Evolutionary conservation across 2,113 vertebrate genomes (phyloP).

Genomic region (Scolopax mira): DNA sequence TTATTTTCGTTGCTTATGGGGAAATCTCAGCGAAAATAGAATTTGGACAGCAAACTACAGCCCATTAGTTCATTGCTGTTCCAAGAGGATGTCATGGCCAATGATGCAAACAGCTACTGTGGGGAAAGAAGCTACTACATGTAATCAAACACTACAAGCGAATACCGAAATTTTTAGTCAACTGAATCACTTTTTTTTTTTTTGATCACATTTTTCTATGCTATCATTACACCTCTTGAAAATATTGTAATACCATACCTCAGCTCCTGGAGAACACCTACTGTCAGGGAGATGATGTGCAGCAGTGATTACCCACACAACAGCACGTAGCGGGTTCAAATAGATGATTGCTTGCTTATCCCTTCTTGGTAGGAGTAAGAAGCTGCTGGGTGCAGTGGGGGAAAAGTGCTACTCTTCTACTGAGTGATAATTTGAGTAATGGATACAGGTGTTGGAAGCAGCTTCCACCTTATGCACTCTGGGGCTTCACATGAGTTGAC

Average conservation of each 20-base stretch:
- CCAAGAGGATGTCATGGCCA: neutral
- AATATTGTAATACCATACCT: neutral
- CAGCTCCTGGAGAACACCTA: neutral
- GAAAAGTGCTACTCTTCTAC: neutral
- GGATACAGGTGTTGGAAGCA: neutral
- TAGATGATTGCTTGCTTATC: neutral
- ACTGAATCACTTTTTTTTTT: no score
- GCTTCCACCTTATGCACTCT: neutral
- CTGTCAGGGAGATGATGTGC: neutral
- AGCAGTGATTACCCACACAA: neutral
- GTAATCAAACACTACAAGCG: neutral
- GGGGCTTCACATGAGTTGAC: neutral
- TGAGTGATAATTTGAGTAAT: slow-evolving; percentile 6
- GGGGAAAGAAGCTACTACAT: neutral
- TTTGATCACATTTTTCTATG: neutral
- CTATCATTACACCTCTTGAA: neutral
- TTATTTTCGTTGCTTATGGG: neutral
- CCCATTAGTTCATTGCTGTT: neutral
- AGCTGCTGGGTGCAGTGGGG: neutral
- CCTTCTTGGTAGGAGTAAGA: neutral
- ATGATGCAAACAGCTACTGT: neutral
- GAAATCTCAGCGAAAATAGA: fast-evolving
- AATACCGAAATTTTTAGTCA: neutral
- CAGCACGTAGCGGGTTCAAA: neutral
- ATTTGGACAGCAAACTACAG: neutral